Evolutionary conservation across 2,113 vertebrate species (phyloP), one percentile per base, ranked within the genome.

Genomic region (Heliornis fulica): DNA sequence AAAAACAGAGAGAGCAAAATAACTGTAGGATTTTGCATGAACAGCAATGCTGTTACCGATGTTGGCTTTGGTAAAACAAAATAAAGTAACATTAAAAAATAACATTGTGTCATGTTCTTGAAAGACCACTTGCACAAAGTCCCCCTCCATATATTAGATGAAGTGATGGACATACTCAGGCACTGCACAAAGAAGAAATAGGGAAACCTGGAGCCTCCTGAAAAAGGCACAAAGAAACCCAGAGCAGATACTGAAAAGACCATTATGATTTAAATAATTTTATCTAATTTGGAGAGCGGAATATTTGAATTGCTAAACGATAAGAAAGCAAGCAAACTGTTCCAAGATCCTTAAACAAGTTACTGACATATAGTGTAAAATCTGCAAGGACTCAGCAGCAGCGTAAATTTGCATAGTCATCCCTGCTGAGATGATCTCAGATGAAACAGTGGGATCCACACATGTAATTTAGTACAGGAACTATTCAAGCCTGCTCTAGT

Each of bases 391-490:
- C 63, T 95, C 91, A 75, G 50, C 79, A 92, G 70, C 89, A 94
- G 72, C n/a, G 54, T 69, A 97, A 95, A 96, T 97, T 96, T 97
- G 87, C 93, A 65, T 59, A 96, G 89, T 80, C 54, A 92, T 80
- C 66, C 93, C 96, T 93, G 94, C 96, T 92, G 96, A 95, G 95
- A 90, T 80, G 71, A 94, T 96, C 84, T 94, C 90, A 93, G 84
- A 95, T 93, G 87, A 93, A 97, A 95, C 94, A 97, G 94, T 95
- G 56, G 87, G 92, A 86, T 90, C 31, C 90, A 87, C 90, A 80
- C 36, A 65, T 25, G 61, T 83, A 94, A 96, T 94, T 97, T 93
- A 87, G 66, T 66, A 31, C 64, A 81, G 88, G 75, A 95, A 78
- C 89, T 86, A 78, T 89, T 91, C 86, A 83, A 91, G 88, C 51